These are phyloP conservation scores for Sprattus sprattus DNA, from an alignment of 2,113 vertebrate species.

Conservation along the genomic window DNA sequence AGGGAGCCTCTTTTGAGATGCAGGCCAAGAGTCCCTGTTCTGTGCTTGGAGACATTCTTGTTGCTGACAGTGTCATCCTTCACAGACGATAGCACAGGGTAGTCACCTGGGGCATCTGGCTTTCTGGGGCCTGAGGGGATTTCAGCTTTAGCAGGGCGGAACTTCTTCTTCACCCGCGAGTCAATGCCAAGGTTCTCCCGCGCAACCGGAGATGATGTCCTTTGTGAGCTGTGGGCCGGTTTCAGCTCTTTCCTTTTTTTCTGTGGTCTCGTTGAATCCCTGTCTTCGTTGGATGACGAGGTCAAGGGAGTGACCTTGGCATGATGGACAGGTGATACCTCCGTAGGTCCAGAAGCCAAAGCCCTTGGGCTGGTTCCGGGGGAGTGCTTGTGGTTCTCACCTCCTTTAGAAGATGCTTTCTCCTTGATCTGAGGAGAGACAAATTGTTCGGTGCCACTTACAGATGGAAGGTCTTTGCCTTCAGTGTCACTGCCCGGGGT, in stretches of 20 bases:
- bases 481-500: constrained; percentile 53
- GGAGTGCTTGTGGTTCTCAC: constrained; percentile 58
- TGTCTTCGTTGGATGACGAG: constrained; percentile 61
- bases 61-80: constrained; percentile 79
- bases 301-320: constrained; percentile 52
- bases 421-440: constrained; percentile 58
- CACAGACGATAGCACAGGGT: constrained; percentile 72
- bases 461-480: constrained; percentile 43
- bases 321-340: constrained; percentile 51
- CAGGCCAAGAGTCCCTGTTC: constrained; percentile 58
- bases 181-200: constrained; percentile 78
- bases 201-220: constrained; percentile 68
- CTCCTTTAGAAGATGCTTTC: constrained; percentile 53
- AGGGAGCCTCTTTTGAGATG: constrained; percentile 72
- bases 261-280: constrained; percentile 60
- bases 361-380: constrained; percentile 48
- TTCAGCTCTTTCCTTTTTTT: constrained; percentile 82
- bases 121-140: constrained; percentile 61
- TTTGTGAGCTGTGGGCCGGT: constrained; percentile 61
- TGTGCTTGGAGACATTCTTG: constrained; percentile 74
- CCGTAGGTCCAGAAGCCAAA: constrained; percentile 47
- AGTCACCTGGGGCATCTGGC: constrained; percentile 68
- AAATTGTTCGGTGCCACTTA: constrained; percentile 53
- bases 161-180: constrained; percentile 77
- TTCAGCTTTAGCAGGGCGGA: constrained; percentile 67